phyloP scores from a whole-genome alignment of 1,140 invertebrate genomes.

The Theocolax elegans region DNA sequence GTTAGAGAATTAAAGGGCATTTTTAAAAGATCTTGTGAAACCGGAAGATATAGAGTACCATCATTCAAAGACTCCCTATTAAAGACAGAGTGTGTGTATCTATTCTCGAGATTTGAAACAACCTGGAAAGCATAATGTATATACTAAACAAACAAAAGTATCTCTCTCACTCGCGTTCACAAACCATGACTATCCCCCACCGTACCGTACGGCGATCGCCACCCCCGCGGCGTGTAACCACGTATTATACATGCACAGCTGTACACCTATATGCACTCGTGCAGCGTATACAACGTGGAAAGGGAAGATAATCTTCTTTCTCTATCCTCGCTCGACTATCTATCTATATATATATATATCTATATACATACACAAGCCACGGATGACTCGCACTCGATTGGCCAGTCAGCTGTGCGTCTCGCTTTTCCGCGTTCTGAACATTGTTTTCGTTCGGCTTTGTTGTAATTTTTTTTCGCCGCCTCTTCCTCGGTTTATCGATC shows the following conservation, averaged over 20 bases:
- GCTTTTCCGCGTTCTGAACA: constrained; percentile 31
- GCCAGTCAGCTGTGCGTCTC: constrained; percentile 30
- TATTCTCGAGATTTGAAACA: too few relatives aligned
- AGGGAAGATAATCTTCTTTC: constrained; percentile 28
- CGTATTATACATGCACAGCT: constrained; percentile 8
- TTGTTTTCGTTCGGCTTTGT: constrained; percentile 34
- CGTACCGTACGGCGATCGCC: constrained; percentile 21
- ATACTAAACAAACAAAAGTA: constrained; percentile 8
- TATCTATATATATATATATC: not conserved
- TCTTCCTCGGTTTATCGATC: too few relatives aligned
- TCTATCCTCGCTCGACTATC: not conserved
- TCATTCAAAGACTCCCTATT: too few relatives aligned
- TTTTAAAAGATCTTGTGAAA: too few relatives aligned
- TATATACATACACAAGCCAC: not conserved
- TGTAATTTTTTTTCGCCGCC: not conserved
- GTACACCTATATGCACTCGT: not conserved
- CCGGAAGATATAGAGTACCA: too few relatives aligned
- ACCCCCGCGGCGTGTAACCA: not conserved
- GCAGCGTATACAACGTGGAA: too few relatives aligned
- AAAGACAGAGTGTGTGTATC: too few relatives aligned
- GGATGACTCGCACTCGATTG: not conserved
- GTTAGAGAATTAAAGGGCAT: too few relatives aligned
- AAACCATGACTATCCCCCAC: too few relatives aligned
- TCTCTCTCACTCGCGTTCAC: constrained; percentile 47
- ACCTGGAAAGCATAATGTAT: too few relatives aligned